phyloP scores from a whole-genome alignment of 2,113 vertebrate species.

The Trematomus loennbergii region DNA sequence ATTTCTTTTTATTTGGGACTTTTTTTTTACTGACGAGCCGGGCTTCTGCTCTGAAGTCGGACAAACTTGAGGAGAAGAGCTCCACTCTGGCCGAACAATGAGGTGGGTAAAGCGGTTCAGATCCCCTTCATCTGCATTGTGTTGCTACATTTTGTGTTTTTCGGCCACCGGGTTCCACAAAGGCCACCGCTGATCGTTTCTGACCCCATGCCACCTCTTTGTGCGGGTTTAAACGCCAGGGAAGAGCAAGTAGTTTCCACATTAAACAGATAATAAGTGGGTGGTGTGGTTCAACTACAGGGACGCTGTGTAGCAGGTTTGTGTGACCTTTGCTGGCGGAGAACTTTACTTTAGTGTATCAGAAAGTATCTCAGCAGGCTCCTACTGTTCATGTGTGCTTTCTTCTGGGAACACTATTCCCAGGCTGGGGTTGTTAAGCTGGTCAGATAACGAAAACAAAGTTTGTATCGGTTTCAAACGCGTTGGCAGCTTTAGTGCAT shows the following conservation, averaged over 20 bases:
- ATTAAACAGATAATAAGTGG: no score
- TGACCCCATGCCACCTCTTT: not conserved
- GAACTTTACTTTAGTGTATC: not conserved
- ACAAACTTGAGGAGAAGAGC: conserved; percentile 76
- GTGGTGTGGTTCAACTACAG: not conserved
- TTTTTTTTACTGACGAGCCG: conserved; percentile 22
- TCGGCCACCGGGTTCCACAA: conserved; percentile 42
- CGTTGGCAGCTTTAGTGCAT: not conserved
- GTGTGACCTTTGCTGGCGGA: conserved; percentile 10
- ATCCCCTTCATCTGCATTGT: conserved; percentile 75
- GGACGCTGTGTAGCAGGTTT: conserved; percentile 10
- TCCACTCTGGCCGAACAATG: conserved; percentile 83
- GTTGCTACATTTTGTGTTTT: conserved; percentile 62
- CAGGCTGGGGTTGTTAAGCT: conserved; percentile 16
- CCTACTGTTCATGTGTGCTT: conserved; percentile 14
- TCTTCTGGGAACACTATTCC: not conserved
- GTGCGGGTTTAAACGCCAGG: conserved; percentile 1
- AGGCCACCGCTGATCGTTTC: conserved; percentile 5
- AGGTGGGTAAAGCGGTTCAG: conserved; percentile 80
- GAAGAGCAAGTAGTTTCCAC: not conserved
- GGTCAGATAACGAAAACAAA: conserved; percentile 46
- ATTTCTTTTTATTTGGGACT: conserved; percentile 51
- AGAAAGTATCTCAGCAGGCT: conserved; percentile 3
- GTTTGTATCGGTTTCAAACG: conserved; percentile 22
- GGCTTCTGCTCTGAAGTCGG: conserved; percentile 68